Evolutionary conservation across 2,113 vertebrate species (phyloP).

Genomic region (Micromys minutus): DNA sequence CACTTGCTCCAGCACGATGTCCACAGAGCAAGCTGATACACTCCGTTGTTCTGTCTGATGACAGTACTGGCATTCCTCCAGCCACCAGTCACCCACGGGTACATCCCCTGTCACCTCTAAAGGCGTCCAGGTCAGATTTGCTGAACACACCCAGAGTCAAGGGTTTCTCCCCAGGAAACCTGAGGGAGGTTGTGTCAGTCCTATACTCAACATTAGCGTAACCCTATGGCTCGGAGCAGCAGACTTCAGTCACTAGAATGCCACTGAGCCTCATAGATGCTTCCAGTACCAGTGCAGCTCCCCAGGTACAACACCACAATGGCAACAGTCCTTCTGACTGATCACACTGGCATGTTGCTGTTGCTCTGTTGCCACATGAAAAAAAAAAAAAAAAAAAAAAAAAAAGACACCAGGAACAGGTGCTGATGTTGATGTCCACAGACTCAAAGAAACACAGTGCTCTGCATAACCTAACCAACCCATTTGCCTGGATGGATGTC

Average conservation of each 20-base stretch:
- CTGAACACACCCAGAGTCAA: background rate
- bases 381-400: too few relatives aligned
- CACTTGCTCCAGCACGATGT: rapidly evolving
- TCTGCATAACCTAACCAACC: rapidly evolving
- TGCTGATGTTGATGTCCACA: rapidly evolving
- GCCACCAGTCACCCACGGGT: background rate
- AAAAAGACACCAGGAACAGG: rapidly evolving
- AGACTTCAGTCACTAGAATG: background rate
- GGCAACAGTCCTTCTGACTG: too few relatives aligned
- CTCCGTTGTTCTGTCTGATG: background rate
- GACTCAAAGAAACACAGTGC: background rate
- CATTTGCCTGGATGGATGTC: background rate
- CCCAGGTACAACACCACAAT: rapidly evolving
- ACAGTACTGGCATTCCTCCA: background rate
- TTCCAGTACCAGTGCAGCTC: background rate
- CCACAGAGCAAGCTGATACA: background rate
- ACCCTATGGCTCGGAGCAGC: background rate
- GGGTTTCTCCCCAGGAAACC: background rate
- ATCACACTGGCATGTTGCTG: background rate
- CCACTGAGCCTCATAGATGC: background rate
- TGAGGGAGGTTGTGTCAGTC: background rate
- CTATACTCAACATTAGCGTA: background rate
- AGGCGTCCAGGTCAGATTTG: background rate
- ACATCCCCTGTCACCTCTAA: background rate
- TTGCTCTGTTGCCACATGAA: rapidly evolving